Evolutionary conservation across 2,888 invertebrate genomes (phyloP).

Genomic region (Xestia xanthographa): DNA sequence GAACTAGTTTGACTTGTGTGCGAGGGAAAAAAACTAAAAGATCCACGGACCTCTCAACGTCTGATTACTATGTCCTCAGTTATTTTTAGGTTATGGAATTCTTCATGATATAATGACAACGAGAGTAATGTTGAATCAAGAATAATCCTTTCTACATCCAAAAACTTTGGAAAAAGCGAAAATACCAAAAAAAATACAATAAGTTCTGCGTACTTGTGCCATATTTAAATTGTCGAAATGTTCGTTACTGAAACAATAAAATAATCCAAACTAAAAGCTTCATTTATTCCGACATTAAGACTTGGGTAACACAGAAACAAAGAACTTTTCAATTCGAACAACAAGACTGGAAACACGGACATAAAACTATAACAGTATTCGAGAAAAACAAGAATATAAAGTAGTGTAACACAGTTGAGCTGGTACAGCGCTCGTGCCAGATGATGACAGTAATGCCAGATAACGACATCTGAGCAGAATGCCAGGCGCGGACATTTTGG

Average conservation of each 20-base stretch:
- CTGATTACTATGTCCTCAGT: conserved; percentile 44
- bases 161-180: not conserved
- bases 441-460: conserved; percentile 32
- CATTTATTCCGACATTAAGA: conserved; percentile 8
- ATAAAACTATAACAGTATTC: conserved; percentile 23
- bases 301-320: not conserved
- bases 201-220: not conserved
- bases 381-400: conserved; percentile 33
- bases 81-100: conserved; percentile 44
- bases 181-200: too few species aligned
- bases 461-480: conserved; percentile 37
- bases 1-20: conserved; percentile 70
- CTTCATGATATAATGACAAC: conserved; percentile 27
- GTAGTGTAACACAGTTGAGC: conserved; percentile 20
- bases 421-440: conserved; percentile 33
- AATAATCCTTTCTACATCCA: not conserved
- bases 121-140: conserved; percentile 3
- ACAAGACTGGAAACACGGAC: conserved; percentile 7
- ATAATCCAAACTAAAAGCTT: not conserved
- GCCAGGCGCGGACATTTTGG: conserved; percentile 37
- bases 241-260: not conserved
- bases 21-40: conserved; percentile 52
- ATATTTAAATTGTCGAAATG: not conserved
- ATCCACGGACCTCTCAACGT: conserved; percentile 39
- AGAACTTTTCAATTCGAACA: conserved; percentile 6